phyloP scores from a whole-genome alignment of 2,113 vertebrate species.

The Geococcyx californianus region DNA sequence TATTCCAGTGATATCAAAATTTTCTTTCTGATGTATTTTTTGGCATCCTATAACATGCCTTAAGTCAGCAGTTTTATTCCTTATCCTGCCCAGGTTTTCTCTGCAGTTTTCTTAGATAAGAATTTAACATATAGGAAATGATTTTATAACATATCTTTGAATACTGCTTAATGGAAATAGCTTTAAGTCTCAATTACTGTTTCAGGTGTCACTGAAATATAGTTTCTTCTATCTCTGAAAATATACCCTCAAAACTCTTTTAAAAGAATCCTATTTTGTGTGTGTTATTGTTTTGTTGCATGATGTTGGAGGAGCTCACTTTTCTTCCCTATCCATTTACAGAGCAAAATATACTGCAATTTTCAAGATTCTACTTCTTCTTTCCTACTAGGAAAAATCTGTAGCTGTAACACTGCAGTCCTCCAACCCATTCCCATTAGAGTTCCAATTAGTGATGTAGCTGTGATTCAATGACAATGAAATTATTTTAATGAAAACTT shows the following conservation, averaged over 20 bases:
- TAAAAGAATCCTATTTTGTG: neutral
- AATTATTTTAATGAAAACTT: neutral
- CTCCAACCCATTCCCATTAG: neutral
- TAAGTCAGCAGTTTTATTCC: neutral
- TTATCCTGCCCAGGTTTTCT: neutral
- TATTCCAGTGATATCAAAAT: neutral
- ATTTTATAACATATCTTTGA: neutral
- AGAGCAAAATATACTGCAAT: neutral
- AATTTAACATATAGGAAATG: neutral
- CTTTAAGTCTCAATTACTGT: neutral
- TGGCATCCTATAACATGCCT: neutral
- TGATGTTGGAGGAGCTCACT: fast-evolving
- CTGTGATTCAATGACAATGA: neutral
- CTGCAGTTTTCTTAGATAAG: neutral
- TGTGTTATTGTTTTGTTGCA: neutral
- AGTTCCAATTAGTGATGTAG: neutral
- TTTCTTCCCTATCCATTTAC: neutral
- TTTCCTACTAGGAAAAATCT: neutral
- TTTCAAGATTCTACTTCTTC: neutral
- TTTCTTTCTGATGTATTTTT: neutral
- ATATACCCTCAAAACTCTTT: neutral
- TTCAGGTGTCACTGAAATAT: neutral
- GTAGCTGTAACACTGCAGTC: neutral
- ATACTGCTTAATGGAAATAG: neutral
- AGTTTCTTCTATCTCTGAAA: neutral